A percentile compares a stretch with the other conserved stretches of the same genome.
phyloP scores from a whole-genome alignment of 2,888 invertebrate species.

The Carterocephalus palaemon region DNA sequence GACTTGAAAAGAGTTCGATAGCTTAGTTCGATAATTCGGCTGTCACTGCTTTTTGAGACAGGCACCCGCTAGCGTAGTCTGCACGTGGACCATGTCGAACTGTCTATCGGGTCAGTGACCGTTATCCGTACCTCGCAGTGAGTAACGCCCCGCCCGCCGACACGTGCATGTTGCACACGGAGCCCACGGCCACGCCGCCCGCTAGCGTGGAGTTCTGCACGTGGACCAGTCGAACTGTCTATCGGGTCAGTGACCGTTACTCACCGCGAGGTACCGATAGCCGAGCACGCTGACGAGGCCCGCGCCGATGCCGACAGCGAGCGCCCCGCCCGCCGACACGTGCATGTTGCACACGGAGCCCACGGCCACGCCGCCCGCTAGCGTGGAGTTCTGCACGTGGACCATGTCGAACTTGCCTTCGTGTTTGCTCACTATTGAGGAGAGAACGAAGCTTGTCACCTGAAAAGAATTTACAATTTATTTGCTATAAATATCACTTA shows the following conservation, averaged over 20 bases:
- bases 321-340: conserved; percentile 89
- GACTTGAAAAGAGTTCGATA: too few species aligned
- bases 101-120: neutral
- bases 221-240: too few species aligned
- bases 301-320: conserved; percentile 87
- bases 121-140: conserved; percentile 81
- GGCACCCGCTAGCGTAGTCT: too few species aligned
- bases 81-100: too few species aligned
- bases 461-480: too few species aligned
- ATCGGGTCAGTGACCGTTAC: conserved; percentile 33
- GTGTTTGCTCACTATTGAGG: conserved; percentile 83
- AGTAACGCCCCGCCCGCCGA: conserved; percentile 91
- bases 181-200: conserved; percentile 95
- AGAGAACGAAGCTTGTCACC: conserved; percentile 90
- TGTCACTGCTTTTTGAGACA: too few species aligned
- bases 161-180: conserved; percentile 89
- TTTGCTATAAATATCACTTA: too few species aligned
- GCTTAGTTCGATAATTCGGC: too few species aligned
- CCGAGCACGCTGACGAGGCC: conserved; percentile 89
- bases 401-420: conserved; percentile 92
- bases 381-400: conserved; percentile 95
- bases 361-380: conserved; percentile 95
- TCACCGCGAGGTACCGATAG: conserved; percentile 86
- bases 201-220: too few species aligned
- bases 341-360: conserved; percentile 91